Evolutionary conservation across 2,113 vertebrate genomes (phyloP), one percentile per base, ranked within the genome.

Genomic region (Microcebus murinus): DNA sequence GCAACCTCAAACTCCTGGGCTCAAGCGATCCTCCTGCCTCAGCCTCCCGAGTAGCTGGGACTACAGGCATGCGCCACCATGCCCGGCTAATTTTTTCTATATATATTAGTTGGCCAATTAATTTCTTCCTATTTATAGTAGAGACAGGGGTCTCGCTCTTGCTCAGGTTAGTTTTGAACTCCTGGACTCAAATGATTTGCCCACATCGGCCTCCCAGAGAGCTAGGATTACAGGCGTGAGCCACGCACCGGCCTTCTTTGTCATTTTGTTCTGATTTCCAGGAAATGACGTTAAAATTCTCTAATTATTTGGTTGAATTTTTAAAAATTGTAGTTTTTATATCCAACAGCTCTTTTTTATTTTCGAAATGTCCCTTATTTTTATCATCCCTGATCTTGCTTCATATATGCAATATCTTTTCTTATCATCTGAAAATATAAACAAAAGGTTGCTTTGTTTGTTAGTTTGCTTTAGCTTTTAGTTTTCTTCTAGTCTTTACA

Each of bases 321-420:
- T 87, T 42, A 31, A 15, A 87, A 73, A 39, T 55, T 84, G 9
- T 50, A 4, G 36, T 90, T 95, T 90, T 50, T 74, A 92, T 67
- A 74, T 73, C 61, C 45, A 88, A n/a, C 34, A 36, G 12, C 45
- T 92, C 10, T 31, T 25, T 50, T 20, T 65, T 71, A 42, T 81
- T 95, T 74, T 81, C n/a, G 23, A 67, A 65, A 57, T 93, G 59
- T 67, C 48, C 36, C 36, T 95, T 92, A 67, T 68, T 74, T 87
- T 82, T 68, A 82, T 81, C 6, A 68, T 39, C 39, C 11, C 15
- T 74, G 63, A 7, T 34, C 31, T 65, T 71, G n/a, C n/a, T 73
- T 73, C 36, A 52, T 4, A 65, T 42, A 29, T 13, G 23, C 42
- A 74, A 52, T 48, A 59, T n/a, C 39, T 34, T 82, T 68, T 39